phyloP scores from a whole-genome alignment of 2,797 vertebrate species.

The Danio kyathit region DNA sequence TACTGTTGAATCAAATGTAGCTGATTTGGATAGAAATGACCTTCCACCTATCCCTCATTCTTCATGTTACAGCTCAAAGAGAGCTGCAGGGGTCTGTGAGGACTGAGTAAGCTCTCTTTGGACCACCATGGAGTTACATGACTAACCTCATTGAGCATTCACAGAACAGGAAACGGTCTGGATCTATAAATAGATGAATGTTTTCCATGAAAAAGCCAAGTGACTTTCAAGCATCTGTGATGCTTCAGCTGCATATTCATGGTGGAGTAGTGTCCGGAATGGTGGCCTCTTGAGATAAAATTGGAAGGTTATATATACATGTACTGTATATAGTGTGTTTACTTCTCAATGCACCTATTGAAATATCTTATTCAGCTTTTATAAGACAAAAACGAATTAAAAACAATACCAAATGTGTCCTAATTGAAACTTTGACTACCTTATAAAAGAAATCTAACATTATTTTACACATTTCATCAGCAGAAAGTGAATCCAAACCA shows the following conservation, averaged over 20 bases:
- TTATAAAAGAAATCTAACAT: neutral
- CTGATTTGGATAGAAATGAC: constrained; percentile 46
- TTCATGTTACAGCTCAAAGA: constrained; percentile 60
- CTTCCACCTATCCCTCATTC: constrained; percentile 62
- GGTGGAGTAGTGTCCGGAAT: constrained; percentile 55
- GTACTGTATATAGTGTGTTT: constrained; percentile 17
- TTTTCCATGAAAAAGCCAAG: constrained; percentile 61
- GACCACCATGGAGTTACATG: constrained; percentile 68
- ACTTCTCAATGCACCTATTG: constrained; percentile 54
- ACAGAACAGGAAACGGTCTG: constrained; percentile 65
- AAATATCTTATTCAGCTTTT: neutral
- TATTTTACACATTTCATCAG: no score
- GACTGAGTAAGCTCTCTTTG: constrained; percentile 65
- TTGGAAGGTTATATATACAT: constrained; percentile 49
- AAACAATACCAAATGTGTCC: neutral
- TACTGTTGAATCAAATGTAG: neutral
- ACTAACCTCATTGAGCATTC: constrained; percentile 62
- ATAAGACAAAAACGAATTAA: neutral
- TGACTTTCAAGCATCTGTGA: constrained; percentile 59
- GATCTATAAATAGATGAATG: constrained; percentile 69
- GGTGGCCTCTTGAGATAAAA: constrained; percentile 60
- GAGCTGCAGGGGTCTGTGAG: constrained; percentile 65
- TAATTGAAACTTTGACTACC: constrained; percentile 20
- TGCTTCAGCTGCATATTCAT: constrained; percentile 65
- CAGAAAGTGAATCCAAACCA: no score